These are phyloP conservation scores for Onychomys torridus DNA, from an alignment of 2,797 vertebrate species.

Conservation along the genomic window DNA sequence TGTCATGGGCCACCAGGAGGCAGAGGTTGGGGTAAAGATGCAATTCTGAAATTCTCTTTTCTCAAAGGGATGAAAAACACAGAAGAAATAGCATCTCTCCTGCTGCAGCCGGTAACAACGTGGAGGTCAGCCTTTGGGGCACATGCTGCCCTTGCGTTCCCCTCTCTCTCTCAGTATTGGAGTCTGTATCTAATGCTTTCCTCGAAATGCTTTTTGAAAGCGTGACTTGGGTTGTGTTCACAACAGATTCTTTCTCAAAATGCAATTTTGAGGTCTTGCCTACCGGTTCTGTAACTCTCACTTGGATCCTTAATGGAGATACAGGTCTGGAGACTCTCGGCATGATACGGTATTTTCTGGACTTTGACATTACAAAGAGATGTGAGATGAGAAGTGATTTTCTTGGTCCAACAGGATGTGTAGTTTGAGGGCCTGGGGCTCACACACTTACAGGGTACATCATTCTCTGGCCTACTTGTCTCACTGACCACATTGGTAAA, in stretches of 20 bases:
- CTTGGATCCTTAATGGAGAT: slow-evolving; percentile 19
- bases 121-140: neutral
- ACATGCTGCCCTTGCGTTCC: neutral
- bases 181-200: neutral
- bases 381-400: neutral
- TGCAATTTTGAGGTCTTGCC: slow-evolving; percentile 42
- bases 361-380: slow-evolving; percentile 29
- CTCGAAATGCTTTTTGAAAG: slow-evolving; percentile 30
- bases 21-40: slow-evolving; percentile 63
- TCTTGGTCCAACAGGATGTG: neutral
- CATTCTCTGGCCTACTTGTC: neutral
- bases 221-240: slow-evolving; percentile 3
- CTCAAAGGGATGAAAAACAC: slow-evolving; percentile 56
- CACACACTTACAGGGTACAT: rapidly evolving
- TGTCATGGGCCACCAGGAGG: slow-evolving; percentile 54
- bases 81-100: slow-evolving; percentile 33
- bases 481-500: neutral
- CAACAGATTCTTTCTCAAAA: slow-evolving; percentile 40
- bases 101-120: neutral
- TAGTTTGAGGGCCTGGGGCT: neutral
- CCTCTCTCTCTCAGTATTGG: neutral
- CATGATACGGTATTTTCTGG: slow-evolving; percentile 15
- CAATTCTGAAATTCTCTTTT: slow-evolving; percentile 65
- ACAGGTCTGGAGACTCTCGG: neutral
- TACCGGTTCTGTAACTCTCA: slow-evolving; percentile 33